Base-by-base conservation (phyloP, 2,113 vertebrate species). In the Alces alces region DNA sequence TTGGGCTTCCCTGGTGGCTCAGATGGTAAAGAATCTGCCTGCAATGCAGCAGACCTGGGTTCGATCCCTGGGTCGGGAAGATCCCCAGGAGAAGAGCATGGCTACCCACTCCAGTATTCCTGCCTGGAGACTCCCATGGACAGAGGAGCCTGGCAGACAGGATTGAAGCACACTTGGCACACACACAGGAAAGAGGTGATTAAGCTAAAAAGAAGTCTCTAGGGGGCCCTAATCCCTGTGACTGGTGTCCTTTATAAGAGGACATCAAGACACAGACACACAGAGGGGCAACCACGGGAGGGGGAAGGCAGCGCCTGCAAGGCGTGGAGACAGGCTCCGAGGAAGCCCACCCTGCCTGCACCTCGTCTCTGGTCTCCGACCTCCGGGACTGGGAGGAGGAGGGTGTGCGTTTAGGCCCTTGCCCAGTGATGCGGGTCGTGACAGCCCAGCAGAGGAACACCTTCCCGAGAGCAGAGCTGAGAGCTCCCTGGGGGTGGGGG, bases 221-320 rank as follows among this genome's bases (percentile, higher is more conserved):
- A 19, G 10, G 39, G 47, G 33, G 9, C 19, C 54, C n/a, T 11
- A 25, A 47, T 54, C 60, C 30, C 10, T 1, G 0, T 4, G 25
- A 7, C 94, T 3, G 14, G 23, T 10, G 25, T 89, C 70, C 23
- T 79, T 61, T 21, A 7, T 1, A 33, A 45, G 43, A 82, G 43
- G 70, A 47, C n/a, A 13, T 16, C 6, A 21, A n/a, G 66, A 64
- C 28, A 15, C 28, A 76, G 52, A 16, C 16, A 50, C 27, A 13
- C 9, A 36, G 50, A 57, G 16, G 80, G 30, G n/a, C 1, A 23
- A 17, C 23, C 11, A 2, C 2, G 2, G 9, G 16, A 58, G n/a
- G 33, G 17, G 25, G 23, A 19, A 0, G 36, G 6, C 0, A 1
- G 6, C 0, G 5, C 12, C 33, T 6, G 4, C 30, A 27, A 21